Base-by-base conservation (phyloP, 2,888 invertebrate genomes). In the Drosophila ustulata region DNA sequence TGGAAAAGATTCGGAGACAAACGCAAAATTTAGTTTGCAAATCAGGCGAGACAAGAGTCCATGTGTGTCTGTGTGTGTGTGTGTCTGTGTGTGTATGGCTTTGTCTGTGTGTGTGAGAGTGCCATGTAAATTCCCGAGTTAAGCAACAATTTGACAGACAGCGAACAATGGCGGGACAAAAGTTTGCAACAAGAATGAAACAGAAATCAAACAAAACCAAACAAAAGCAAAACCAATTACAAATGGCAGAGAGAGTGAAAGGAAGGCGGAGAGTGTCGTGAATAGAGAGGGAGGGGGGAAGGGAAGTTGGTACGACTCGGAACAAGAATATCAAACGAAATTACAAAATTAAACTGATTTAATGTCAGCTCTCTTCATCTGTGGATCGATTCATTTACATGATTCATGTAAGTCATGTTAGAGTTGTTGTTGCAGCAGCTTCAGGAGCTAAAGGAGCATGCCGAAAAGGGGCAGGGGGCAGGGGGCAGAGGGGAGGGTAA, bases 341-440 rank as follows among this genome's bases (percentile, higher is more conserved):
- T 86, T 82, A 82, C 67, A 83, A 88, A 84, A 88, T 85, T 88
- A 83, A 84, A 87, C 71, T 69, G 82, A 88, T 85, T 85, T 82
- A 77, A 86, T 79, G 80, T 77, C 71, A 66, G 66, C 61, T 51
- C 62, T 47, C 30, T 49, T 66, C 58, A 56, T 34, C 64, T 64
- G 46, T 64, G 51, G 37, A 65, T 67, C 70, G 46, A 66, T 66
- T 50, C 64, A 69, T 67, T 76, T 69, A 56, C 75, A 79, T 66
- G 70, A 56, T 28, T 65, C 66, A 69, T 71, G 76, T 67, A 71
- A 65, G 68, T 68, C 87, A 80, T 87, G 84, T 71, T 72, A 80
- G 84, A 18, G 18, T 18, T 79, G 71, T 71, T 76, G 69, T 68
- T 75, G 62, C 57, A 30, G 58, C 52, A 41, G 53, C 57, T 28